Percentiles rank a stretch among this genome's conserved stretches.
phyloP scores from a whole-genome alignment of 2,113 vertebrate species.

The Brienomyrus brachyistius region DNA sequence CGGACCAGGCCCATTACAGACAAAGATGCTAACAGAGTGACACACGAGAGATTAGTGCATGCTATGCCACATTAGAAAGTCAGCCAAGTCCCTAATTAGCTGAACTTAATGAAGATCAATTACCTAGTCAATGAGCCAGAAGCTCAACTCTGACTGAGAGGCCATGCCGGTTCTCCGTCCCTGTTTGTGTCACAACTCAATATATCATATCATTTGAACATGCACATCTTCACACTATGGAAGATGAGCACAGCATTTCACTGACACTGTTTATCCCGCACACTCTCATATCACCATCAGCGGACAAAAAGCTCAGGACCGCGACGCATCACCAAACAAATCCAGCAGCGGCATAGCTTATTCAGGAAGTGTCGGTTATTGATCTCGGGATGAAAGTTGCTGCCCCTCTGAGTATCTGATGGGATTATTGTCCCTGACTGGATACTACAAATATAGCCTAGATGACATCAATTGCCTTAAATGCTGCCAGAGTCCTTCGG shows the following conservation, averaged over 20 bases:
- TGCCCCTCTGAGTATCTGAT: background rate
- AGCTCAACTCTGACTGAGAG: background rate
- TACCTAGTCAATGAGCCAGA: constrained; percentile 37
- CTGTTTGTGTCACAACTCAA: background rate
- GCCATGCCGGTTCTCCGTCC: constrained; percentile 13
- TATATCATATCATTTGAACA: no score
- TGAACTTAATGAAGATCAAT: constrained; percentile 7
- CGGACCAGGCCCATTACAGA: background rate
- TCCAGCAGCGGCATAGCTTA: background rate
- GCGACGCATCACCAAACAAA: background rate
- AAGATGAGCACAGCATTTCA: background rate
- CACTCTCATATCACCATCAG: background rate
- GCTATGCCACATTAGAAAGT: background rate
- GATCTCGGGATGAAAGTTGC: background rate
- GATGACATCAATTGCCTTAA: constrained; percentile 8
- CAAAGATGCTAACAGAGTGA: constrained; percentile 3
- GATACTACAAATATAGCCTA: background rate
- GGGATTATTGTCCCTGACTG: background rate
- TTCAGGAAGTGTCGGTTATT: background rate
- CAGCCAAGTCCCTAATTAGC: background rate
- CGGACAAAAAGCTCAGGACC: background rate
- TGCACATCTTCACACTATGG: background rate
- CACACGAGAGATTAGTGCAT: background rate
- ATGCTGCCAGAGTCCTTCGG: background rate
- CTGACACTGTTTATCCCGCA: background rate